Evolutionary conservation across 2,113 vertebrate species (phyloP).

Genomic region (Melospiza melodia): DNA sequence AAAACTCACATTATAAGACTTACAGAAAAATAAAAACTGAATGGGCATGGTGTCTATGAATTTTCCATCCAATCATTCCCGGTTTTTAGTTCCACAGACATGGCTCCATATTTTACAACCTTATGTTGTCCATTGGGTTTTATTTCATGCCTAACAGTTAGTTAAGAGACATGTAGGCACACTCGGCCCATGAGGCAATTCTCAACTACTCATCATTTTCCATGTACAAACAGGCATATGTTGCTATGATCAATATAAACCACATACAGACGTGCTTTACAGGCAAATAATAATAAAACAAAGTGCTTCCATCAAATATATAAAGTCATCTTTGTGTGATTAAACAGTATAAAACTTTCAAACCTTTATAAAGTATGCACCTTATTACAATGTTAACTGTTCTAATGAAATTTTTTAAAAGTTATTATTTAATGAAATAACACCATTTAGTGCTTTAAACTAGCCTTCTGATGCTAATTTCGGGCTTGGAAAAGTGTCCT

Average conservation of each 20-base stretch:
- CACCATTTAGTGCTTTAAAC: neutral
- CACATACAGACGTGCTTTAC: neutral
- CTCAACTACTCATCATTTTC: neutral
- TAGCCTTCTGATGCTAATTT: neutral
- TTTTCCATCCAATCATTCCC: neutral
- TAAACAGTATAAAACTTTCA: neutral
- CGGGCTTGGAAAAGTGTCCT: neutral
- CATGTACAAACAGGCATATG: neutral
- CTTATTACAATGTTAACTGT: neutral
- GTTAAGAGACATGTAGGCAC: neutral
- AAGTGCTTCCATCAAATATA: neutral
- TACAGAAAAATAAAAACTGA: neutral
- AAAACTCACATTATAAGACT: fast-evolving
- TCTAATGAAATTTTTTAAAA: neutral
- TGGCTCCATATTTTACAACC: neutral
- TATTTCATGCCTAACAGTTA: neutral
- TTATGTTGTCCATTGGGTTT: neutral
- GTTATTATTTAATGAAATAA: neutral
- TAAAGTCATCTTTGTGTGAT: neutral
- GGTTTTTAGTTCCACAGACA: neutral
- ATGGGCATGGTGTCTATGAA: neutral
- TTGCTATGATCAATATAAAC: neutral
- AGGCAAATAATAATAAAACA: neutral
- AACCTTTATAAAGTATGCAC: neutral
- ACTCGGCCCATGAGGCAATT: neutral